Base-by-base conservation (phyloP, 2,888 invertebrate genomes). In the Cephalotes varians region DNA sequence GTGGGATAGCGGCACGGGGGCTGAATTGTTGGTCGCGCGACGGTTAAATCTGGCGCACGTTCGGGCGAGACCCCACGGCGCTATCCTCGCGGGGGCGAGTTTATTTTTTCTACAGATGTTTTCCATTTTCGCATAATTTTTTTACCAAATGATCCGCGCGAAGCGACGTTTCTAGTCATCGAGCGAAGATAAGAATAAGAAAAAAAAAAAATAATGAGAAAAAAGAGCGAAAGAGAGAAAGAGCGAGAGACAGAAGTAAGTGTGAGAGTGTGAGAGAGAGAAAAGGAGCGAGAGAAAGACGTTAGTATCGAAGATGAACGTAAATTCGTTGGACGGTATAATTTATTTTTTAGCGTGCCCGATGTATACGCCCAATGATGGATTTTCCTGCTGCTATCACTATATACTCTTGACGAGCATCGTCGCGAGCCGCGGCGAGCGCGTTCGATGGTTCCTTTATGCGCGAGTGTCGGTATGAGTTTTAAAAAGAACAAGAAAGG, bases 81-180 rank as follows among this genome's bases (percentile, higher is more conserved):
- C 82, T 85, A 77, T 81, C 84, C 82, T 40, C 77, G 65, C 67
- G 84, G 86, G 79, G 89, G 83, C 85, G 86, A 88, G 87, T 92
- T 93, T 92, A 93, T 91, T 93, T 93, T 93, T 93, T 92, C 90
- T 91, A 91, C 85, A 84, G 86, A 86, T 91, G 88, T 90, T 91
- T 92, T 91, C 89, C 91, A 92, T 90, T 92, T 89, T 92, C 91
- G 90, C 89, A 91, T 93, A 93, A 92, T 93, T 93, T 94, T 94
- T 94, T 94, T 93, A 94, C 92, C 91, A 92, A 93, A 93, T 92
- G 91, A 93, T 91, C 90, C 90, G 89, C 89, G 91, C 88, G 92
- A 92, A 92, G 91, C 90, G 88, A 93, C 90, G 92, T 92, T 93
- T 94, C 94, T 94, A 94, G 94, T 94, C 94, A 93, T 91, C 87